Conservation (phyloP, 2,888 invertebrate species). For the Conomelus anceps region DNA sequence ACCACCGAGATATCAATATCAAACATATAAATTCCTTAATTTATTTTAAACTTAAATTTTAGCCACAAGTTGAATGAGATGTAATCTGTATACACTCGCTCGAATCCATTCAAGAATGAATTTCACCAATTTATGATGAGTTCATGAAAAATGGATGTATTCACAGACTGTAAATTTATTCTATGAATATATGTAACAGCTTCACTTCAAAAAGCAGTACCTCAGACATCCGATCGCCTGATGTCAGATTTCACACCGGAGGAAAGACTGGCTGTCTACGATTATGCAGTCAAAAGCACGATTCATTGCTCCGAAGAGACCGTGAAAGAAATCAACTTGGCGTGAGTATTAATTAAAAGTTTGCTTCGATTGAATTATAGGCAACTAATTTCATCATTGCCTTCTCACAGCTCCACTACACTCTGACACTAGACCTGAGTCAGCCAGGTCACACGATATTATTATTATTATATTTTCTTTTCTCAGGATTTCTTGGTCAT, state of each 20-base stretch:
- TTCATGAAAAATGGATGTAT: background rate
- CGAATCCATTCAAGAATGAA: background rate
- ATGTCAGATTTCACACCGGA: constrained; percentile 42
- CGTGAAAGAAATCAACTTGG: constrained; percentile 12
- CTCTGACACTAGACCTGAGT: no score
- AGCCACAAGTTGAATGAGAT: no score
- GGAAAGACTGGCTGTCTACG: constrained; percentile 41
- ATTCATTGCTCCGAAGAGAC: background rate
- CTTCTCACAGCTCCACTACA: no score
- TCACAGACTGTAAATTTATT: background rate
- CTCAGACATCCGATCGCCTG: constrained; percentile 42
- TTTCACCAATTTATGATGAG: background rate
- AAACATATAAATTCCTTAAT: no score
- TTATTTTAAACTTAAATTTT: no score
- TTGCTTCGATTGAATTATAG: background rate
- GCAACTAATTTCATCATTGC: no score
- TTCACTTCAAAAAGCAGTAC: constrained; percentile 31
- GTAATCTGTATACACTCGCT: no score
- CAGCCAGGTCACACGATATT: no score
- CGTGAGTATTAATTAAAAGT: constrained; percentile 7
- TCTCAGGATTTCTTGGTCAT: no score
- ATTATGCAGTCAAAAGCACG: constrained; percentile 41
- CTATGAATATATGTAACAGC: background rate
- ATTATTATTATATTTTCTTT: no score
- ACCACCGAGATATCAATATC: no score